A percentile compares a stretch with the other conserved stretches of the same genome.
phyloP scores from a whole-genome alignment of 2,113 vertebrate species.

The Anseranas semipalmata region DNA sequence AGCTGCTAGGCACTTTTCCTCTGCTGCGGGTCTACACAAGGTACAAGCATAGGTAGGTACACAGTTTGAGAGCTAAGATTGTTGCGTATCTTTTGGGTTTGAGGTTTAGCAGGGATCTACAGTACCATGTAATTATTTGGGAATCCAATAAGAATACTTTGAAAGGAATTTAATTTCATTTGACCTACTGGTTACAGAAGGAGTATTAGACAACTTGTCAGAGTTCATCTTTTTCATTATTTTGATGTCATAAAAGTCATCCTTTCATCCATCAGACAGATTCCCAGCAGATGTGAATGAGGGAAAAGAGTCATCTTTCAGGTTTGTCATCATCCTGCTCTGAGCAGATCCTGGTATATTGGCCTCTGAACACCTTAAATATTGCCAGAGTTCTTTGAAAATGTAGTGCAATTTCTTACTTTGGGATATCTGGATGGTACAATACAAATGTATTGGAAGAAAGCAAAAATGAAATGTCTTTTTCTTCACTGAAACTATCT shows the following conservation, averaged over 20 bases:
- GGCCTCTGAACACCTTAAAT: not conserved
- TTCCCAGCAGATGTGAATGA: not conserved
- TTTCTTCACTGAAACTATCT: not conserved
- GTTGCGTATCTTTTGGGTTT: not conserved
- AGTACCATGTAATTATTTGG: not conserved
- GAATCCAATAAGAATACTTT: not conserved
- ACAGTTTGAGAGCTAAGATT: not conserved
- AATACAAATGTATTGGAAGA: not conserved
- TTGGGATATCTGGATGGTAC: not conserved
- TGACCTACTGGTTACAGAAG: not conserved
- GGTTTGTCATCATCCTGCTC: not conserved
- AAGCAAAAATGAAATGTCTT: not conserved
- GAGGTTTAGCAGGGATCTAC: not conserved
- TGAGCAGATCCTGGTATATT: not conserved
- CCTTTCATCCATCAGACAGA: not conserved
- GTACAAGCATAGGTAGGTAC: not conserved
- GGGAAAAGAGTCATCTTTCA: not conserved
- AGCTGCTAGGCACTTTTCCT: not conserved
- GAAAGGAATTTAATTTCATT: not conserved
- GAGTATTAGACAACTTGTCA: not conserved
- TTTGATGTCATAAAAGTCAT: not conserved
- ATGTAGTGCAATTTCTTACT: not conserved
- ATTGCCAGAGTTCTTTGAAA: not conserved
- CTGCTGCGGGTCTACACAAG: not conserved
- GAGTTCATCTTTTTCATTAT: conserved; percentile 4